phyloP scores from a whole-genome alignment of 2,888 invertebrate genomes.

The Bembecia ichneumoniformis region DNA sequence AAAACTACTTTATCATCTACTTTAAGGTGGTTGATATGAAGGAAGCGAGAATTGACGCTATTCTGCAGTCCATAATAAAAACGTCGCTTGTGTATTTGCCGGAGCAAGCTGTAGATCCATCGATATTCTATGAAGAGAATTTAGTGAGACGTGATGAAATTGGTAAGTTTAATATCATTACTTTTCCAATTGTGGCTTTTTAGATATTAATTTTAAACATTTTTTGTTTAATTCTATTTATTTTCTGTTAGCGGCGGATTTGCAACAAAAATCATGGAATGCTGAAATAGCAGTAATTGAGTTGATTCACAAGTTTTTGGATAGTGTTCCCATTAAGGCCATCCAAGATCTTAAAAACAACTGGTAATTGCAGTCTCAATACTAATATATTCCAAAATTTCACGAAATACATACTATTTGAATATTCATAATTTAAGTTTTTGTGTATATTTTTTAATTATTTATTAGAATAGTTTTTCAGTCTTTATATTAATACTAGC shows the following conservation, averaged over 20 bases:
- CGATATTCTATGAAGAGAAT: conserved; percentile 76
- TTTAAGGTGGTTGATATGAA: conserved; percentile 79
- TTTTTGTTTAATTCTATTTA: neutral
- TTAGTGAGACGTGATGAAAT: conserved; percentile 66
- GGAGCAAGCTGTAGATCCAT: conserved; percentile 73
- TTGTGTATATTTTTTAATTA: too few relatives aligned
- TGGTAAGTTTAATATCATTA: conserved; percentile 30
- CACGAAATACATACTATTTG: too few relatives aligned
- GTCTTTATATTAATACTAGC: too few relatives aligned
- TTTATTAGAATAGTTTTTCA: too few relatives aligned
- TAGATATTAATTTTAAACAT: neutral
- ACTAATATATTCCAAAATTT: too few relatives aligned
- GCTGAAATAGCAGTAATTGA: conserved; percentile 84
- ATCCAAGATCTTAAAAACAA: conserved; percentile 73
- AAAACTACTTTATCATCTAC: too few relatives aligned
- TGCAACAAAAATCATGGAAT: conserved; percentile 60
- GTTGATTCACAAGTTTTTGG: conserved; percentile 82
- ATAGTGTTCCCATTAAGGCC: conserved; percentile 71
- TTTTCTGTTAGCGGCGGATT: conserved; percentile 33
- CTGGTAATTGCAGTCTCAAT: conserved; percentile 46
- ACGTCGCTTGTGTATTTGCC: conserved; percentile 76
- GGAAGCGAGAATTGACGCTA: conserved; percentile 79
- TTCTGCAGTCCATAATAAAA: conserved; percentile 75
- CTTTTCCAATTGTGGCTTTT: neutral
- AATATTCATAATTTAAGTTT: too few relatives aligned